Evolutionary conservation across 2,888 invertebrate species (phyloP).

Genomic region (Invenusta paracnida): DNA sequence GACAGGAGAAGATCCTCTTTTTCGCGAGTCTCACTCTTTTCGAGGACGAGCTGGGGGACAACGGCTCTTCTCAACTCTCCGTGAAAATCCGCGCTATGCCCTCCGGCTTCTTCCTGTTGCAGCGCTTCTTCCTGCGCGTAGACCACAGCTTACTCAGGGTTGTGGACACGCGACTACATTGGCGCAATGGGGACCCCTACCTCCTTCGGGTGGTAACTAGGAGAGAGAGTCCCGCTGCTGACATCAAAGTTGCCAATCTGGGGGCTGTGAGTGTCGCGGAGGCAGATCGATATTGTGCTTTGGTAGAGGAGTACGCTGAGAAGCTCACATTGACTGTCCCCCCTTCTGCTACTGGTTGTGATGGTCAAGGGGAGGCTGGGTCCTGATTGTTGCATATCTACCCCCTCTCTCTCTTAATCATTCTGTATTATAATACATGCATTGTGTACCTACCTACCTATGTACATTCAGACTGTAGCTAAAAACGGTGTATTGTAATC

Average conservation of each 20-base stretch:
- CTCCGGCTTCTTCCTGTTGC: conserved; percentile 78
- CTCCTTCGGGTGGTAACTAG: conserved; percentile 30
- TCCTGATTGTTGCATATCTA: too few relatives aligned
- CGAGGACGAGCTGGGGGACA: conserved; percentile 96
- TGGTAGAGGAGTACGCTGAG: background rate
- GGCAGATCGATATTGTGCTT: background rate
- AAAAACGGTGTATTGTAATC: too few relatives aligned
- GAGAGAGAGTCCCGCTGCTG: conserved; percentile 47
- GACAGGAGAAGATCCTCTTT: conserved; percentile 83
- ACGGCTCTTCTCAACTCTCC: conserved; percentile 82
- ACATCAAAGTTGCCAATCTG: conserved; percentile 2
- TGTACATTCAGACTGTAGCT: too few relatives aligned
- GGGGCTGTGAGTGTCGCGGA: background rate
- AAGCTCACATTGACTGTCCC: too few relatives aligned
- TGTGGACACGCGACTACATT: conserved; percentile 42
- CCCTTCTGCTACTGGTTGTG: too few relatives aligned
- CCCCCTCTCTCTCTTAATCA: too few relatives aligned
- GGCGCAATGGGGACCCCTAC: conserved; percentile 24
- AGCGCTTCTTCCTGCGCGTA: conserved; percentile 85
- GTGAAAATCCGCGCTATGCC: conserved; percentile 97
- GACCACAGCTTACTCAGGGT: conserved; percentile 74
- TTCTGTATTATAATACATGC: too few relatives aligned
- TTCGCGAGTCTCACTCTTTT: conserved; percentile 86
- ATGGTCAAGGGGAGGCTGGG: too few relatives aligned
- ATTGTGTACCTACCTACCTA: too few relatives aligned